Base-by-base conservation (phyloP, 2,113 vertebrate species). In the Takifugu flavidus region DNA sequence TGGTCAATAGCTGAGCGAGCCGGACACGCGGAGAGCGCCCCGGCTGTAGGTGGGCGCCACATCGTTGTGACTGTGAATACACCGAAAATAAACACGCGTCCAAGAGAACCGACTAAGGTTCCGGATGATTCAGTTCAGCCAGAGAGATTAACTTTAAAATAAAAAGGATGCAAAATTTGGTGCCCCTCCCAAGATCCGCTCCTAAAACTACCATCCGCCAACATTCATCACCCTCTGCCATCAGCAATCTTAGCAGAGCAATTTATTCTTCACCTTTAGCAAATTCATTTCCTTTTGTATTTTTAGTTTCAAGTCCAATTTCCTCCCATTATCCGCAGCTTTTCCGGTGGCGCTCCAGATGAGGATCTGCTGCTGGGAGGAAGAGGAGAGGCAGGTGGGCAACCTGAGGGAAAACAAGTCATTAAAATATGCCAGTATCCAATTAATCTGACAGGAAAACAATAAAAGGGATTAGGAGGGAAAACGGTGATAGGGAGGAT, bases 1-100 rank as follows among this genome's bases (percentile, higher is more conserved):
- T 65, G 65, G 79, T 74, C 77, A 76, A 73, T 77, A 74, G 57
- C 25, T 47, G 53, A 56, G 52, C 29, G 53, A 72, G 54, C 20
- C 56, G 53, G 25, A 65, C 64, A 73, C 54, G 74, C 56, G 70
- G 59, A 53, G 31, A 47, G 6, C 49, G 50, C 45, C 20, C 47
- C 56, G 61, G 25, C 66, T 39, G 2, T 1, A 56, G 20, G 26
- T 53, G 25, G 51, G 14, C 58, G 55, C 45, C 45, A 39, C 34
- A 4, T 10, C 8, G 34, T 39, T 10, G 8, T 10, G 1, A 39
- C 11, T 39, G 34, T 39, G 8, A 39, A 39, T 39, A 39, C 34
- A 10, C 34, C 7, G 34, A 39, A 10, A 10, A 39, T 11, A 39
- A 10, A 39, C 34, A 39, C 34, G 34, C 11, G 34, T 39, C 34